These are phyloP conservation scores for Chromis chromis DNA, from an alignment of 2,797 vertebrate species.

Conservation along the genomic window DNA sequence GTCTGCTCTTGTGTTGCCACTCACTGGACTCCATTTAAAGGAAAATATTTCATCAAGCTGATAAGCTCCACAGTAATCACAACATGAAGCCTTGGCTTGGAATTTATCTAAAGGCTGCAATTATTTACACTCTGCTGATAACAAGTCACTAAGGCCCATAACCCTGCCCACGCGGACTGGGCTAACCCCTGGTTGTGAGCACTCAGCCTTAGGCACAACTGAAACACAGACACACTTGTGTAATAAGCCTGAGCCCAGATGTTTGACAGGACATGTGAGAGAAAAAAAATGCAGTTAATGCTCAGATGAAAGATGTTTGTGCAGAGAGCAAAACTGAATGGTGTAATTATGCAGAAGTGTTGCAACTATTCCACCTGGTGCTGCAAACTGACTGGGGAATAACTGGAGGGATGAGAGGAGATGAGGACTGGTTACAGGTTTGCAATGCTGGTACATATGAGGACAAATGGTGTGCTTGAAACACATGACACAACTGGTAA, in stretches of 20 bases:
- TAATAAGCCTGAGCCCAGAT: constrained; percentile 10
- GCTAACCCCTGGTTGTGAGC: constrained; percentile 16
- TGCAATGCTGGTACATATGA: too few relatives aligned
- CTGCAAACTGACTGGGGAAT: constrained; percentile 8
- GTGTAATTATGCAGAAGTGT: not conserved
- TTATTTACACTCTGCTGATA: constrained; percentile 74
- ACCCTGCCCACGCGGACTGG: constrained; percentile 20
- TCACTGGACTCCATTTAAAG: constrained; percentile 23
- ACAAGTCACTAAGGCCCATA: constrained; percentile 46
- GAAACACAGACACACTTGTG: constrained; percentile 35
- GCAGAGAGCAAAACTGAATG: not conserved
- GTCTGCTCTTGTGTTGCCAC: not conserved
- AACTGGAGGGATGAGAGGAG: too few relatives aligned
- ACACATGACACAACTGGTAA: not conserved
- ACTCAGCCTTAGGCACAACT: not conserved
- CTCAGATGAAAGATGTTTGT: not conserved
- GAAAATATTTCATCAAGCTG: constrained; percentile 56
- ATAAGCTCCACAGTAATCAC: constrained; percentile 57
- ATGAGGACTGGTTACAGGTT: too few relatives aligned
- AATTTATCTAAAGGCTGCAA: constrained; percentile 68
- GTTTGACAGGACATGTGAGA: constrained; percentile 28
- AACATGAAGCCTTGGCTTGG: constrained; percentile 48
- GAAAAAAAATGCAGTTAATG: constrained; percentile 3
- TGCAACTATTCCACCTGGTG: constrained; percentile 6
- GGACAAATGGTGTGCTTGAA: too few relatives aligned